Evolutionary conservation across 2,888 invertebrate genomes (phyloP).

Genomic region (Apamea monoglypha): DNA sequence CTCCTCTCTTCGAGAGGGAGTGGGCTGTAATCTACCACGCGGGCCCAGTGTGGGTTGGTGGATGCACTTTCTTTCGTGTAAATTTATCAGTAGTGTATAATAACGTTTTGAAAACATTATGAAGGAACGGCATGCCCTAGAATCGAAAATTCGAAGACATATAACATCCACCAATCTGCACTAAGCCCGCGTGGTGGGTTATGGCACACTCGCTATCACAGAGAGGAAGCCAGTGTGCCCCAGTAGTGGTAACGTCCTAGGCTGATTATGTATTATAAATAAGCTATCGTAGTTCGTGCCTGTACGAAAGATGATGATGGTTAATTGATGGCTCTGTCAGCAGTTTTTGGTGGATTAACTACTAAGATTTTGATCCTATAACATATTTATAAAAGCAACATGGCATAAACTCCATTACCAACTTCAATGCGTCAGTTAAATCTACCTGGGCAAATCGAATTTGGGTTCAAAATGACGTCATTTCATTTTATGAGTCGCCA

Average conservation of each 20-base stretch:
- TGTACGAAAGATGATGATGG: fast-evolving
- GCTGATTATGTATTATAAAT: no score
- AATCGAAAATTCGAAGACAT: not conserved
- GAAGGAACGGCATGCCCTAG: not conserved
- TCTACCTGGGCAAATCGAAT: conserved; percentile 55
- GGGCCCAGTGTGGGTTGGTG: no score
- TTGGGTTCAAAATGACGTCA: conserved; percentile 38
- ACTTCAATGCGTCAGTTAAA: conserved; percentile 29
- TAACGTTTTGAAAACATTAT: no score
- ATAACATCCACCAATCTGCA: not conserved
- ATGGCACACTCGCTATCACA: not conserved
- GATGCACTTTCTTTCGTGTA: no score
- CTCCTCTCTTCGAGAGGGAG: no score
- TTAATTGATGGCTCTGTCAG: conserved; percentile 3
- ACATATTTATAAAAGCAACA: conserved; percentile 47
- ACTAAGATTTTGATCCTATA: conserved; percentile 30
- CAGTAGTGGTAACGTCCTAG: not conserved
- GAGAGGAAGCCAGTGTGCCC: not conserved
- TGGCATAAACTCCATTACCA: conserved; percentile 27
- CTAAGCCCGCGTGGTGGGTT: not conserved
- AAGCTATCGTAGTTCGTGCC: not conserved
- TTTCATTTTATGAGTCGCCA: conserved; percentile 35
- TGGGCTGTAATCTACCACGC: no score
- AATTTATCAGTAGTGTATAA: no score
- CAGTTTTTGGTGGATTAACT: not conserved